Base-by-base conservation (phyloP, 2,888 invertebrate genomes). In the Thumatha senex region DNA sequence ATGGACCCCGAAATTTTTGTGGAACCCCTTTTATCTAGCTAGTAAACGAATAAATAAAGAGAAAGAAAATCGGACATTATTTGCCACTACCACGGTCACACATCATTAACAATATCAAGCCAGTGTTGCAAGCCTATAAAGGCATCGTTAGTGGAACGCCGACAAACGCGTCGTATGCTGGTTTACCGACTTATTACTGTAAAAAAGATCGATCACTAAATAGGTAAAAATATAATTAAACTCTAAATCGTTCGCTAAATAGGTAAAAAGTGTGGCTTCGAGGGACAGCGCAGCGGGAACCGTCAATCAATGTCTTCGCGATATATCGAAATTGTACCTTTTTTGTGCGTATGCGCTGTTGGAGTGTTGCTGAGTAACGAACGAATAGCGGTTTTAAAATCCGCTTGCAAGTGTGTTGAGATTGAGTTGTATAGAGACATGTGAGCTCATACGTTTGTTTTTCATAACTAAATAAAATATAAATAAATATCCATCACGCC, bases 291-390 rank as follows among this genome's bases (percentile, higher is more conserved):
- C 81, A 70, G 79, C 83, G 67, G 80, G 82, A 67, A 51, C 79
- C 68, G 83, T 84, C 86, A 85, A 78, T 86, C 86, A 84, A 72
- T 63, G 74, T 69, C 65, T 54, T 49, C 46, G 54, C 62, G 64
- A 67, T 74, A 69, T 75, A 76, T 76, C 73, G 73, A 73, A 78
- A 78, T 72, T 68, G 66, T 50, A 51, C 51, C n/a, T n/a, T 74
- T 71, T 74, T 79, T 75, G 63, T 71, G 58, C 62, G 57, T 47
- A 55, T 34, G 49, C 56, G 61, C 49, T 51, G 45, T 41, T 43
- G 42, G 45, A 31, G 18, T 30, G 11, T 38, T 43, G 18, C 7
- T 35, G n/a, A 46, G 60, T 63, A 40, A 43, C 43, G 15, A 15
- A 52, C 18, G 43, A 40, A 48, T 35, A 52, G 70, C 66, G 68